Evolutionary conservation across 2,113 vertebrate genomes (phyloP).

Genomic region (Dipodomys ordii): DNA sequence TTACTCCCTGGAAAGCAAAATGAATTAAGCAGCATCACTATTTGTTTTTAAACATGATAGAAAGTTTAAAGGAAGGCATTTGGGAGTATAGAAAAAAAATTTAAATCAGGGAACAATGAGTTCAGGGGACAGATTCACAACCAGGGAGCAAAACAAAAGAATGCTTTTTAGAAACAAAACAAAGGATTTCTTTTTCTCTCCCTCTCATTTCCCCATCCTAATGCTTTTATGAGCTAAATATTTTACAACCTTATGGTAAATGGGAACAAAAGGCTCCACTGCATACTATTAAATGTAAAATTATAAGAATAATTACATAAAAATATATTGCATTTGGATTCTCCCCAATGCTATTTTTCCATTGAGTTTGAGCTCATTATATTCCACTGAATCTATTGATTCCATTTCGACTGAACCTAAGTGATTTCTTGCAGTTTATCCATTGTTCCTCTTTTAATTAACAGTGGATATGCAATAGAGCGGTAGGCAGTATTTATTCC

Average conservation of each 20-base stretch:
- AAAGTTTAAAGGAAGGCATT: constrained; percentile 77
- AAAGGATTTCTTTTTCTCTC: constrained; percentile 22
- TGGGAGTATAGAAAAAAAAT: constrained; percentile 73
- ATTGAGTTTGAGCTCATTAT: constrained; percentile 78
- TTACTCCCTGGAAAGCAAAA: constrained; percentile 76
- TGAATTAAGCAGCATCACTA: constrained; percentile 79
- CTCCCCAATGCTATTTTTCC: constrained; percentile 55
- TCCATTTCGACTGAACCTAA: constrained; percentile 58
- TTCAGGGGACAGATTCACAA: constrained; percentile 72
- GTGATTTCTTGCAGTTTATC: constrained; percentile 78
- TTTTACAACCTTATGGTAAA: constrained; percentile 62
- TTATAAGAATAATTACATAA: constrained; percentile 76
- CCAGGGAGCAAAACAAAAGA: constrained; percentile 65
- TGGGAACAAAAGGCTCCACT: constrained; percentile 62
- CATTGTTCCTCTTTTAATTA: constrained; percentile 81
- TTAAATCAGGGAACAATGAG: constrained; percentile 76
- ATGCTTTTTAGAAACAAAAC: constrained; percentile 69
- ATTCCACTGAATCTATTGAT: constrained; percentile 66
- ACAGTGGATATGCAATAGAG: constrained; percentile 48
- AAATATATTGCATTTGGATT: constrained; percentile 73
- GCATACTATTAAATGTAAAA: constrained; percentile 64
- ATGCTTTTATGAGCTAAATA: constrained; percentile 71
- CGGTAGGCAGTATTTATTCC: constrained; percentile 59
- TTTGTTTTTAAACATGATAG: constrained; percentile 80
- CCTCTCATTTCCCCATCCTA: constrained; percentile 67